Base-by-base conservation (phyloP, 2,797 vertebrate genomes). In the Amblyraja radiata region DNA sequence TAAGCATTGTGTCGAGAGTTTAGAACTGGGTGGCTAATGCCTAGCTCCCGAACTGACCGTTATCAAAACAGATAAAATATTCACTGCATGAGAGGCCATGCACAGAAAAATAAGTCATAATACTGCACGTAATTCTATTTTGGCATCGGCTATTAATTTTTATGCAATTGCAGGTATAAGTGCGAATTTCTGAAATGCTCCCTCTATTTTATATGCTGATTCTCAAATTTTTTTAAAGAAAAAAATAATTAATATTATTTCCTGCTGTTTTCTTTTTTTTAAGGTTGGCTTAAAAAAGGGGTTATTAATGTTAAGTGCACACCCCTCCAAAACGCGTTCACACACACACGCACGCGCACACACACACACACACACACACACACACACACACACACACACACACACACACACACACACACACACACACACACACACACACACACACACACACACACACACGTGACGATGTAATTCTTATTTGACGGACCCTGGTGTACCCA, bases 401-500 rank as follows among this genome's bases (percentile, higher is more conserved):
- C 65, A 68, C 65, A 68, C 65, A 68, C 2, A 68, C 16, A 68
- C 65, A 68, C 2, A 68, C 10, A 68, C 1, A 6, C 76, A 25
- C 76, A 79, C 77, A 79, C 77, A 79, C n/a, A 79, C 78, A 79
- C 71, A 74, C 71, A 73, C 71, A 73, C 71, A 73, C 71, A 74
- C 71, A 74, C 71, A 74, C 71, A 25, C 90, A 46, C 63, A 71
- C 25, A 86, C 83, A 58, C 76, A 83, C 93, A 61, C 76, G 83
- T 78, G 93, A 93, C 92, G 32, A 93, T 88, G 95, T 92, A 93
- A 83, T 81, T 86, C 73, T 63, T 95, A 95, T 95, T 95, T 92
- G 36, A 93, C 94, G 95, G 95, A 96, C 96, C 95, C 95, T 94
- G 93, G 95, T 95, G 95, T 94, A 93, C 90, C 81, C 74, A 94